Base-by-base conservation (phyloP, 2,113 vertebrate genomes). In the Gymnogyps californianus region DNA sequence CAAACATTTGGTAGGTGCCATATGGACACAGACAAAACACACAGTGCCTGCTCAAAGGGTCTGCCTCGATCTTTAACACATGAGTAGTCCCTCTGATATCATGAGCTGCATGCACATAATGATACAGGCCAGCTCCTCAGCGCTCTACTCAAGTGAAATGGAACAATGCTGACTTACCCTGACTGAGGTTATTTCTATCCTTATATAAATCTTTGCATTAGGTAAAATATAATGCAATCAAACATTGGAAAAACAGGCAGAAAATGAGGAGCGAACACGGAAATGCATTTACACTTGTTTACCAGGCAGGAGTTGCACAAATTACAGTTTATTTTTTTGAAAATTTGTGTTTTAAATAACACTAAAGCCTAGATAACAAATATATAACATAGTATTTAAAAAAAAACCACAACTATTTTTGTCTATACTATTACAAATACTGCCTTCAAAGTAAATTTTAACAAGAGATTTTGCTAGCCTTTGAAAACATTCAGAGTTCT, bases 61-160 rank as follows among this genome's bases (percentile, higher is more conserved):
- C 54, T 82, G 57, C 21, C 38, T 59, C 8, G 0, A n/a, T 18
- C 64, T 64, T 36, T 81, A 59, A 81, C 47, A 47, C 13, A 20
- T 10, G 29, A 92, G n/a, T 49, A n/a, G 42, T 46, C 44, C 13
- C 36, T 42, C 34, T 61, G 52, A 34, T 29, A 71, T 22, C 16
- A 59, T 40, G 18, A 71, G 18, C 31, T 92, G 21, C 20, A 49
- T 0, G 0, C 21, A 29, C 67, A n/a, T 16, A 80, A 78, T 0
- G 2, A 78, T 17, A 44, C 20, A 59, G 55, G 52, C 10, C 77
- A 89, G 51, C 55, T 87, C 47, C 92, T 81, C 61, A 32, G 65
- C 0, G 4, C 67, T 52, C 78, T n/a, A 3, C 40, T 72, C 44
- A 28, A 83, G 25, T 21, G 64, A 88, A 94, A 59, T 28, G 19